Conservation (phyloP, 2,797 vertebrate species). For the Amniataba percoides region DNA sequence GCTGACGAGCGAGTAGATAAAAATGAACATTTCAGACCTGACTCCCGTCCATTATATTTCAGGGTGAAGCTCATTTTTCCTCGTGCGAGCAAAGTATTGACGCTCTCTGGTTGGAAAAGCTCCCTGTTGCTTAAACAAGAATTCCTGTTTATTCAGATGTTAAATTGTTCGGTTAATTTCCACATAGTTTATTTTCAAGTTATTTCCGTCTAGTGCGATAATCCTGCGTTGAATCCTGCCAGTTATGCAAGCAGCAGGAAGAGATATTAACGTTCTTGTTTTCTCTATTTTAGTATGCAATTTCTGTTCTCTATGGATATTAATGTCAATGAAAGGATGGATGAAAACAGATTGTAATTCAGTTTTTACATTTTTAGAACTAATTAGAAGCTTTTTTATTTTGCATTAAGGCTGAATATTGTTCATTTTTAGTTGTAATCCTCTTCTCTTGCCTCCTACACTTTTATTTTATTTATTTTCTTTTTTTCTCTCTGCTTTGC, state of each 20-base stretch:
- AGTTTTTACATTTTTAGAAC: constrained; percentile 35
- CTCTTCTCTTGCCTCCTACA: constrained; percentile 4
- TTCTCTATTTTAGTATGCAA: constrained; percentile 40
- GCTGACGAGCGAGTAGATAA: not conserved
- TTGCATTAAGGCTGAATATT: not conserved
- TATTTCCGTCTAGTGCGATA: constrained; percentile 53
- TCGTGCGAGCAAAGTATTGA: not conserved
- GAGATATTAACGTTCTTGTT: constrained; percentile 42
- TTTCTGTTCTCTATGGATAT: constrained; percentile 50
- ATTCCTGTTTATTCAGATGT: constrained; percentile 14
- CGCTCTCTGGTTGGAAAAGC: not conserved
- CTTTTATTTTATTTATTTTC: constrained; percentile 1
- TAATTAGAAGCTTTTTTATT: constrained; percentile 21
- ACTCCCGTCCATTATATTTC: not conserved
- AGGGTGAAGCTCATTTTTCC: not conserved
- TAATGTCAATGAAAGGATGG: constrained; percentile 46
- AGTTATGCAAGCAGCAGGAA: constrained; percentile 40
- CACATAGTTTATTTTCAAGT: constrained; percentile 34
- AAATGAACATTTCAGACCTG: not conserved
- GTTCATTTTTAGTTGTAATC: not conserved
- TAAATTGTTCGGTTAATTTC: constrained; percentile 45
- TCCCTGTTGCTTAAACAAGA: constrained; percentile 3
- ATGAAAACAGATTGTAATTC: constrained; percentile 20
- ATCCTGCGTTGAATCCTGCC: constrained; percentile 46
- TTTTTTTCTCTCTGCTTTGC: not conserved